Base-by-base conservation (phyloP, 2,113 vertebrate species). In the Leptosomus discolor region DNA sequence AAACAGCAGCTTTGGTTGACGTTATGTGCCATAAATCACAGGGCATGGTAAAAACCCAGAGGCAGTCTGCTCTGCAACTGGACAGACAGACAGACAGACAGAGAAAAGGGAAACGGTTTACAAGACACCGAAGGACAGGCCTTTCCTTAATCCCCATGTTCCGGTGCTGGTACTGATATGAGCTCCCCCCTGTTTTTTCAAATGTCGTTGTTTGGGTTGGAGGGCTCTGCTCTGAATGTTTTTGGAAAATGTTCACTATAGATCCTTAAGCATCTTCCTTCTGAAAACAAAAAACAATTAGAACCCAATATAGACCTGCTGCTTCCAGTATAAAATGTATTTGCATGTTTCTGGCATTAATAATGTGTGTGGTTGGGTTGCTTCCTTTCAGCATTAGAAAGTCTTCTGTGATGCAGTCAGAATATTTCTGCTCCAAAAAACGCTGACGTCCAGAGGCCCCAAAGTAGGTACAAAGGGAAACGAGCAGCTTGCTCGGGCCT, bases 361-460 rank as follows among this genome's bases (percentile, higher is more conserved):
- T 96, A 73, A 95, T 15, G 50, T 26, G 58, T 92, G 94, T 65
- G 92, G 94, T 93, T 74, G 74, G 29, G 74, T 63, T 85, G 94
- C 97, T 97, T 96, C 94, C 96, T 95, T 41, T 70, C 1, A 95
- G 91, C 85, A 88, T 83, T 92, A 96, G 71, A 85, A 96, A 88
- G 79, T 41, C 83, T 75, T 88, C 69, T 68, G 84, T 82, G 89
- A 94, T 76, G 86, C 77, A 94, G 88, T 76, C 79, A 67, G 91
- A 88, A 85, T 77, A 81, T 67, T 93, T 56, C 80, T 91, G 64
- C 58, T 79, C 29, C 39, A 53, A 36, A 68, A 88, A 83, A 75
- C 1, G 2, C 88, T 67, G 57, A 54, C 51, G 61, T 16, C 58
- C 87, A 70, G 94, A 91, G 96, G 92, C 94, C 96, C 82, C 91